phyloP scores from a whole-genome alignment of 2,888 invertebrate genomes.

The Melipona bicolor region DNA sequence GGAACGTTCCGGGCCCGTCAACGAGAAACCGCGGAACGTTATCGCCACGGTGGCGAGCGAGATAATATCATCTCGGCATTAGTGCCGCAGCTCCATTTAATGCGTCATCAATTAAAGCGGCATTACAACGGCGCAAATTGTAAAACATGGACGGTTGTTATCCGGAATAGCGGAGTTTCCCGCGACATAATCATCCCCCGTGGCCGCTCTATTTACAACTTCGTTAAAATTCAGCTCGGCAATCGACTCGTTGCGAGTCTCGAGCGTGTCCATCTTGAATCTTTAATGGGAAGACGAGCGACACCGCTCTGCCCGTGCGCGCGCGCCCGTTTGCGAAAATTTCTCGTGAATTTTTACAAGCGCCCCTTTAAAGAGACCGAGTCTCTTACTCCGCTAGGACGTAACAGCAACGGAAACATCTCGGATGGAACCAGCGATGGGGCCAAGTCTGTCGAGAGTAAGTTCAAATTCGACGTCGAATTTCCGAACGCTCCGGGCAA shows the following conservation, averaged over 20 bases:
- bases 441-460: too few relatives aligned
- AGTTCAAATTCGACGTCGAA: not conserved
- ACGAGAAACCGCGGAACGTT: conserved; percentile 5
- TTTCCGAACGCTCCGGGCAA: not conserved
- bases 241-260: not conserved
- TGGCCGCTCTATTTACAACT: conserved; percentile 35
- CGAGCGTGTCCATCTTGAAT: conserved; percentile 17
- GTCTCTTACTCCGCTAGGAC: not conserved
- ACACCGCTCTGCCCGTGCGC: not conserved
- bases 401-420: not conserved
- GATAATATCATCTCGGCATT: conserved; percentile 27
- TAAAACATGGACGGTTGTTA: conserved; percentile 35
- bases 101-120: conserved; percentile 34
- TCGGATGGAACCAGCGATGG: not conserved
- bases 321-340: conserved; percentile 23
- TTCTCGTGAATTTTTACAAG: conserved; percentile 47
- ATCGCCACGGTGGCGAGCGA: not conserved
- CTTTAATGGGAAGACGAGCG: conserved; percentile 14
- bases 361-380: not conserved
- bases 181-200: conserved; percentile 18
- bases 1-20: not conserved
- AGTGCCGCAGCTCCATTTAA: conserved; percentile 11
- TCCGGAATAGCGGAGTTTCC: conserved; percentile 3
- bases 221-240: conserved; percentile 29
- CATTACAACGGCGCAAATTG: conserved; percentile 38